phyloP scores from a whole-genome alignment of 2,888 invertebrate species.

The Stramonita haemastoma region DNA sequence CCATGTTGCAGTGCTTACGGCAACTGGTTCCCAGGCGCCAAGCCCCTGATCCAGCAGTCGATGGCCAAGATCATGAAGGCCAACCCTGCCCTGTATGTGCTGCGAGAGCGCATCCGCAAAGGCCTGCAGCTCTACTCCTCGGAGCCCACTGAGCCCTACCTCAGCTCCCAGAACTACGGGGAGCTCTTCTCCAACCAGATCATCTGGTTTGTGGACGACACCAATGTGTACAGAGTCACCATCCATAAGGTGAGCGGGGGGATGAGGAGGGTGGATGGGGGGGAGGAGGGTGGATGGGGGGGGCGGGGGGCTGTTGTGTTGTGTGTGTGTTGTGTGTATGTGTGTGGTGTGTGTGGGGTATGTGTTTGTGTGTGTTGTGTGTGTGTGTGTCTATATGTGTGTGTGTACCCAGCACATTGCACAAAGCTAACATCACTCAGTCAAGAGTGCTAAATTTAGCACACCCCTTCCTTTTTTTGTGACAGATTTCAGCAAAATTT shows the following conservation, averaged over 20 bases:
- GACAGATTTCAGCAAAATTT: too few species aligned
- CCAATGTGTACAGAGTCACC: conserved; percentile 99
- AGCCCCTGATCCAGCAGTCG: conserved; percentile 98
- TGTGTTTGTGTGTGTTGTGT: too few species aligned
- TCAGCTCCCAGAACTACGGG: conserved; percentile 99
- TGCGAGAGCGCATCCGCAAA: conserved; percentile 98
- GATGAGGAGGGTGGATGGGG: too few species aligned
- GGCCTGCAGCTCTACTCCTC: conserved; percentile 98
- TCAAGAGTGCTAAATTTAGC: too few species aligned
- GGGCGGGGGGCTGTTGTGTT: too few species aligned
- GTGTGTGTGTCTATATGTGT: too few species aligned
- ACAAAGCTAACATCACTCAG: too few species aligned
- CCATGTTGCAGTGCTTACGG: conserved; percentile 89
- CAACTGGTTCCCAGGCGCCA: conserved; percentile 99
- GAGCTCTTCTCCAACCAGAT: conserved; percentile 99
- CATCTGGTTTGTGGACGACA: conserved; percentile 99
- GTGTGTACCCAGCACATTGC: too few species aligned
- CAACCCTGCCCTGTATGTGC: conserved; percentile 97
- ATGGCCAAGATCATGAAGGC: conserved; percentile 99
- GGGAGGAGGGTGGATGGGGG: too few species aligned
- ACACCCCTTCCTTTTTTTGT: too few species aligned
- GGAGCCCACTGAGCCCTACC: conserved; percentile 99
- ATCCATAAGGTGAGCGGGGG: conserved; percentile 88
- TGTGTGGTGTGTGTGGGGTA: too few species aligned
- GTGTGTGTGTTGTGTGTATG: too few species aligned